These are phyloP conservation scores for Megaceryle alcyon DNA, from an alignment of 2,797 vertebrate genomes.

Conservation along the genomic window DNA sequence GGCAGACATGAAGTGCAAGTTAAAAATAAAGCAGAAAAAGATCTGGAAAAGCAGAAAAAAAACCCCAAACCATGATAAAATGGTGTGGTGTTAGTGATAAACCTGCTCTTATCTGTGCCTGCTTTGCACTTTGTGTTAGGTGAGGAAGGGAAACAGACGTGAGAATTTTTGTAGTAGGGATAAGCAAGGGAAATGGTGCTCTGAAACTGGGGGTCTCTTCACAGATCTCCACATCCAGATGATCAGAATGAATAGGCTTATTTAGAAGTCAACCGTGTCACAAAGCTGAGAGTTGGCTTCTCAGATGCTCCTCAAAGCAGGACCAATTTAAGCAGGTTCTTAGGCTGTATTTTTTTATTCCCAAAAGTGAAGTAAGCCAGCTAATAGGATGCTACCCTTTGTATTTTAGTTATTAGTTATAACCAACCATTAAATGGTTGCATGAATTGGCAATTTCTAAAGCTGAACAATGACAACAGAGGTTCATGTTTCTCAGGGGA, in stretches of 20 bases:
- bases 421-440: neutral
- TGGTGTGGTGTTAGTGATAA: neutral
- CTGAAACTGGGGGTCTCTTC: neutral
- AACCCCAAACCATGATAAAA: neutral
- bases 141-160: neutral
- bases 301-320: neutral
- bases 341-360: neutral
- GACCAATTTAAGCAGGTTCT: neutral
- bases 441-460: neutral
- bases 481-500: neutral
- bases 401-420: neutral
- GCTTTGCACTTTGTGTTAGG: neutral
- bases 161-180: neutral
- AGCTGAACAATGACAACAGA: neutral
- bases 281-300: neutral
- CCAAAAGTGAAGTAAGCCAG: neutral
- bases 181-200: neutral
- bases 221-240: neutral
- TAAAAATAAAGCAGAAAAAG: neutral
- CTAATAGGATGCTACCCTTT: neutral
- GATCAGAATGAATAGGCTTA: neutral
- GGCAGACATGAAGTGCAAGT: neutral
- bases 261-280: neutral
- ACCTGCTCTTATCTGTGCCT: neutral
- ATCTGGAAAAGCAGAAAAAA: neutral